Conservation (phyloP, 1,140 invertebrate genomes). For the Thaumatotibia leucotreta region DNA sequence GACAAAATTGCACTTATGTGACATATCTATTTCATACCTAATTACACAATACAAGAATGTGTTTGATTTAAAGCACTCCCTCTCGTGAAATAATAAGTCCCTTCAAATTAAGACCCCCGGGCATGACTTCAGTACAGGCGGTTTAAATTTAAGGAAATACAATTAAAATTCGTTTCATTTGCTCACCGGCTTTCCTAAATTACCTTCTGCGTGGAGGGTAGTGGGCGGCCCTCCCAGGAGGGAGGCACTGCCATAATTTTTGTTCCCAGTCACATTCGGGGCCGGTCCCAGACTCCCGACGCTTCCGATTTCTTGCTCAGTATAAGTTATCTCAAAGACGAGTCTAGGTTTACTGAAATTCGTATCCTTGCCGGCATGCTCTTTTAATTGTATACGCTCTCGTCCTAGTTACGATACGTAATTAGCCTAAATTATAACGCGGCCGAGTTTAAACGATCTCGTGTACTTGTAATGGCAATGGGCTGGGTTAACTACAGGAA, state of each 20-base stretch:
- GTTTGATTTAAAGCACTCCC: not conserved
- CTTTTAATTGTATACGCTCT: not conserved
- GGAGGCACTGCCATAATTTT: slow-evolving; percentile 35
- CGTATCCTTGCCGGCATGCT: not conserved
- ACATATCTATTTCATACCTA: not conserved
- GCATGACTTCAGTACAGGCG: slow-evolving; percentile 9
- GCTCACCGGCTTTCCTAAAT: slow-evolving; percentile 30
- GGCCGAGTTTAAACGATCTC: not conserved
- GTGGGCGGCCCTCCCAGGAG: slow-evolving; percentile 15
- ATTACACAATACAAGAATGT: not conserved
- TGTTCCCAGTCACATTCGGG: slow-evolving; percentile 32
- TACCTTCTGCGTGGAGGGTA: slow-evolving; percentile 19
- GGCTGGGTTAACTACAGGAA: not conserved
- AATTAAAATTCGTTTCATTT: slow-evolving; percentile 13
- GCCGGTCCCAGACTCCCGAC: slow-evolving; percentile 14
- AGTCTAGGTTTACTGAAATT: not conserved
- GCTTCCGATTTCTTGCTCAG: not conserved
- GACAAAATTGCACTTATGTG: not conserved
- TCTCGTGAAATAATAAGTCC: not conserved
- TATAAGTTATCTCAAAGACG: not conserved
- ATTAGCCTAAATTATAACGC: slow-evolving; percentile 1
- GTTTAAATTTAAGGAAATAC: slow-evolving; percentile 13
- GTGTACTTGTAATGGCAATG: not conserved
- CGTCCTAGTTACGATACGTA: not conserved
- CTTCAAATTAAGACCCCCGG: slow-evolving; percentile 7